phyloP scores from a whole-genome alignment of 2,888 invertebrate species.

The Epiblema foenella region DNA sequence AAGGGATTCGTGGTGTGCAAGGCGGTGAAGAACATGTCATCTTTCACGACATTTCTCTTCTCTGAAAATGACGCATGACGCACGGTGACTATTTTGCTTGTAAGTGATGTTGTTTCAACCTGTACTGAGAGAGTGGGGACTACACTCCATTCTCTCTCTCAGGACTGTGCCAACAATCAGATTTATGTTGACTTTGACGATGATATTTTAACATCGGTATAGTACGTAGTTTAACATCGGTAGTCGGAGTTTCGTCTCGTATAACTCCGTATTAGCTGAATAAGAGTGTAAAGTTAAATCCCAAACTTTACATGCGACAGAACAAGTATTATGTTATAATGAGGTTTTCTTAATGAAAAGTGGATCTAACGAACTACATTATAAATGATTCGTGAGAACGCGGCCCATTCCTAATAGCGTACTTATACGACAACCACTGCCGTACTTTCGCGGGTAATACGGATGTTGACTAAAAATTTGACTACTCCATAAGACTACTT shows the following conservation, averaged over 20 bases:
- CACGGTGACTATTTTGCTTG: neutral
- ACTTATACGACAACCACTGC: no score
- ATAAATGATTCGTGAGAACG: no score
- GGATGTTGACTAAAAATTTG: no score
- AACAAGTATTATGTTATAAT: neutral
- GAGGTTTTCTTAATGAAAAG: neutral
- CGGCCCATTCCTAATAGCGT: no score
- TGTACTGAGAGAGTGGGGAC: neutral
- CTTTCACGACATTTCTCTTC: constrained; percentile 55
- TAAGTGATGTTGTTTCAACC: neutral
- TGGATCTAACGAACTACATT: neutral
- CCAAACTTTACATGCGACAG: neutral
- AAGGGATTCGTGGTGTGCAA: constrained; percentile 77
- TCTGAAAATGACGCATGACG: constrained; percentile 59
- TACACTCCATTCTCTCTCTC: neutral
- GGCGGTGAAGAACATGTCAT: constrained; percentile 68
- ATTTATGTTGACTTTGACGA: neutral
- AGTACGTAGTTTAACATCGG: no score
- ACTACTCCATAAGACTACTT: no score
- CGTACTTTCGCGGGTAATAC: no score
- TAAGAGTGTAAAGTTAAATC: no score
- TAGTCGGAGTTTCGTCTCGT: no score
- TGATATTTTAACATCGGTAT: neutral
- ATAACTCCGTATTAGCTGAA: no score
- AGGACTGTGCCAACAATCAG: neutral